A percentile compares a stretch with the other conserved stretches of the same genome.
These are phyloP conservation scores for Caenorhabditis sp. DNA, from an alignment of 2,888 invertebrate genomes.

Conservation along the genomic window DNA sequence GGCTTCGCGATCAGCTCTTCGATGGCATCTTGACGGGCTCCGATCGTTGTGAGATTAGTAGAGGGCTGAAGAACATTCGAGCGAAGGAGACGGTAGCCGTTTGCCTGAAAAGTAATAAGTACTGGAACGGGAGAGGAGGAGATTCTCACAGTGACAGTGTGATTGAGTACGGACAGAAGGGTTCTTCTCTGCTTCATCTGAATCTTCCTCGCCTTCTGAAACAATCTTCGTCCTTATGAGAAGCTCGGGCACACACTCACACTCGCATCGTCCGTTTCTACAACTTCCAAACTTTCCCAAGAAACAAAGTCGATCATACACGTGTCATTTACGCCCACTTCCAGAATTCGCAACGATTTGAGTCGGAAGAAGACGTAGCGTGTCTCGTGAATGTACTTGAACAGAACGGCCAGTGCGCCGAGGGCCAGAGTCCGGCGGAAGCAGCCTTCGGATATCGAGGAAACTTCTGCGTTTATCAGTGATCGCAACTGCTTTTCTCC, in stretches of 20 bases:
- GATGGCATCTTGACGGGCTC: slow-evolving; percentile 85
- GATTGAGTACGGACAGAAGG: slow-evolving; percentile 84
- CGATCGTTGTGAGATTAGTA: slow-evolving; percentile 84
- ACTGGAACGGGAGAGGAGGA: not conserved
- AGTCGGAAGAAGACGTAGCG: slow-evolving; percentile 86
- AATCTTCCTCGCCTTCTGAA: slow-evolving; percentile 34
- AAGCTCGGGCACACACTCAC: slow-evolving; percentile 78
- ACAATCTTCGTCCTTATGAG: slow-evolving; percentile 81
- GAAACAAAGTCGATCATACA: slow-evolving; percentile 90
- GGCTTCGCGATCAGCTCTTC: slow-evolving; percentile 85
- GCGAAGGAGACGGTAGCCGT: slow-evolving; percentile 87
- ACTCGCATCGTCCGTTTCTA: slow-evolving; percentile 67
- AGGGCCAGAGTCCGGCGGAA: slow-evolving; percentile 81
- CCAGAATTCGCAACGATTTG: slow-evolving; percentile 87
- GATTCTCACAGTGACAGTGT: slow-evolving; percentile 83
- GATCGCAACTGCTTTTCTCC: slow-evolving; percentile 86
- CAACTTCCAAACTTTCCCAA: slow-evolving; percentile 84
- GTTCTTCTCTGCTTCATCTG: slow-evolving; percentile 78
- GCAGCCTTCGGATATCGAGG: slow-evolving; percentile 80
- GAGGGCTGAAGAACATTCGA: slow-evolving; percentile 87
- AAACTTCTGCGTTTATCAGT: slow-evolving; percentile 85
- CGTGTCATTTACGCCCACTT: slow-evolving; percentile 87
- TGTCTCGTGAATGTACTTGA: slow-evolving; percentile 89
- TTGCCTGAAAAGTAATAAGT: slow-evolving; percentile 23
- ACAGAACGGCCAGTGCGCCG: slow-evolving; percentile 88